Evolutionary conservation across 2,888 invertebrate species (phyloP), one percentile per base, ranked within the genome.

Genomic region (Plebejus argus): DNA sequence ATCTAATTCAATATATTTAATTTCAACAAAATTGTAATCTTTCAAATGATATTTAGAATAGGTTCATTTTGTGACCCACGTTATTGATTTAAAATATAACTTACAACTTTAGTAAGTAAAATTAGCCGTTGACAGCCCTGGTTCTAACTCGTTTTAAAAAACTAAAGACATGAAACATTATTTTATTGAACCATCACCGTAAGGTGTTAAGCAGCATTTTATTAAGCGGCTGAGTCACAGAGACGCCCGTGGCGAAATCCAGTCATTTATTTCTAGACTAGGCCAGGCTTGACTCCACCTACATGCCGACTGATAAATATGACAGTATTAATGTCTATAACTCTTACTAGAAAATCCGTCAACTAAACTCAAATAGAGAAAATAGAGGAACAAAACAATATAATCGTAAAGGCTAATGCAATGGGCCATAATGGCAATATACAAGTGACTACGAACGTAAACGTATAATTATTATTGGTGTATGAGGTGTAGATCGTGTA

Each of bases 311-410:
- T 87, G 86, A 87, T 87, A 85, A 85, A 83, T 86, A 83, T 85
- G 89, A 89, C 89, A 89, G 87, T 84, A 86, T 86, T 86, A 86
- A 84, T 84, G 83, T 85, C 79, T 79, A 78, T 79, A 77, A 78
- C 79, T 79, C 74, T 78, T 78, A 79, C 81, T 78, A 78, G 78
- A 79, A 76, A 76, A 28, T 33, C 66, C 66, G 66, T 33, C 66
- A 28, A 33, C 15, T 18, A 2, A 28, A 53, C 53, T 53, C 18
- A 5, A 53, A 18, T 53, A 10, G 66, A 66, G 10, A 15, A 61
- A 61, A 10, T 33, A 66, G 5, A 33, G 15, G 33, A 18, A 33
- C 28, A 53, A 53, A 45, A 45, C 45, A 45, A 45, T 45, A 45
- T 12, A 10, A 39, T 39, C 3, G 10, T 45, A 12, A 45, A 45